Evolutionary conservation across 92 coral and sea anemone species (phyloP).

Genomic region (Desmophyllum pertusum): DNA sequence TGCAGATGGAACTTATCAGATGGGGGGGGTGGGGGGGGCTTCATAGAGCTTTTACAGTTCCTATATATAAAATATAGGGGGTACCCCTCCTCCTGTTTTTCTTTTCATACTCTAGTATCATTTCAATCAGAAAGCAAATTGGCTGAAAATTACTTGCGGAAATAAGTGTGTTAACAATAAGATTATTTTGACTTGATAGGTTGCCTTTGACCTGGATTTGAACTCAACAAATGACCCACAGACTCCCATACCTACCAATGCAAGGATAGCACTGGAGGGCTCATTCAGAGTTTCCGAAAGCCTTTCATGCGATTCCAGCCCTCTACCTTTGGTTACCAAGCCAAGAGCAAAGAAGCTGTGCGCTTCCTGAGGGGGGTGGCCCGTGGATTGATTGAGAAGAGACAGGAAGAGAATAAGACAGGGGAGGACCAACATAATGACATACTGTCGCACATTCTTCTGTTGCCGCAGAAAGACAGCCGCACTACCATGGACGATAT

Average conservation of each 20-base stretch:
- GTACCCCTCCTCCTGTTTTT: background rate
- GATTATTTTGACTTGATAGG: slow-evolving; percentile 39
- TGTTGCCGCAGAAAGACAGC: slow-evolving; percentile 61
- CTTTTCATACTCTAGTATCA: background rate
- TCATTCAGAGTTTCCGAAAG: slow-evolving; percentile 81
- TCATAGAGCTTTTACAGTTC: too few relatives aligned
- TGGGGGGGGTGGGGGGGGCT: too few relatives aligned
- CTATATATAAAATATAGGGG: too few relatives aligned
- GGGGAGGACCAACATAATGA: slow-evolving; percentile 70
- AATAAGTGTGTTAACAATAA: too few relatives aligned
- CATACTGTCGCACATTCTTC: slow-evolving; percentile 73
- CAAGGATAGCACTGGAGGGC: slow-evolving; percentile 78
- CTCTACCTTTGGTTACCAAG: slow-evolving; percentile 63
- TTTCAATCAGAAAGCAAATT: too few relatives aligned
- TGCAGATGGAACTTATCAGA: too few relatives aligned
- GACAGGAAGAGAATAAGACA: slow-evolving; percentile 60
- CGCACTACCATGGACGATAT: slow-evolving; percentile 75
- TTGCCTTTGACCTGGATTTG: slow-evolving; percentile 81
- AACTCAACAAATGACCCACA: slow-evolving; percentile 67
- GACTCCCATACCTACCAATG: slow-evolving; percentile 73
- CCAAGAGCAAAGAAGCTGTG: slow-evolving; percentile 72
- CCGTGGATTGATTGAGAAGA: slow-evolving; percentile 66
- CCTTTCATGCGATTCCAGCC: slow-evolving; percentile 78
- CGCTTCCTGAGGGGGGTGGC: slow-evolving; percentile 70
- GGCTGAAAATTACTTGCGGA: too few relatives aligned